A percentile compares a stretch with the other conserved stretches of the same genome.
phyloP scores from a whole-genome alignment of 2,113 vertebrate genomes.

The Caretta caretta region DNA sequence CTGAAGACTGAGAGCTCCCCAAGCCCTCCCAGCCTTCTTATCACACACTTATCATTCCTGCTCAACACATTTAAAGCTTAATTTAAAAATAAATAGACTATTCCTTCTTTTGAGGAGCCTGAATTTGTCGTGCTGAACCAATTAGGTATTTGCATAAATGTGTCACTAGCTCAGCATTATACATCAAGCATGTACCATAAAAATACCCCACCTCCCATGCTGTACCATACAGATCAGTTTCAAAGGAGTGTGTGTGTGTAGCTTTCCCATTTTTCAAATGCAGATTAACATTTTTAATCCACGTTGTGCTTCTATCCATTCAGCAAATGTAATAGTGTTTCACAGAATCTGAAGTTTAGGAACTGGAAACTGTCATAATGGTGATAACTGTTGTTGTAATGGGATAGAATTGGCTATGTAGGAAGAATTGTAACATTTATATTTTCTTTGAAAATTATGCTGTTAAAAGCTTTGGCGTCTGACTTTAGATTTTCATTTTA shows the following conservation, averaged over 20 bases:
- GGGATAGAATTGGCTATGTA: conserved; percentile 27
- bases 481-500: neutral
- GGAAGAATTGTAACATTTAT: neutral
- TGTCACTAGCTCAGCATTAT: conserved; percentile 27
- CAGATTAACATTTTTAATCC: conserved; percentile 62
- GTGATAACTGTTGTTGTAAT: neutral
- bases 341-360: neutral
- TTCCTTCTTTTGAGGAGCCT: neutral
- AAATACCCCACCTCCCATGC: neutral
- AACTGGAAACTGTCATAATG: neutral
- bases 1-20: neutral
- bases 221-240: neutral
- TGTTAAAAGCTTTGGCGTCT: neutral
- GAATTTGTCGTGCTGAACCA: neutral
- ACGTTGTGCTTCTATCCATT: conserved; percentile 20
- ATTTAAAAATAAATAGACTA: neutral
- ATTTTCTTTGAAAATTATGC: neutral
- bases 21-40: neutral
- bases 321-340: neutral
- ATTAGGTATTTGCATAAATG: neutral
- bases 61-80: neutral
- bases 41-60: neutral
- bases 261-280: conserved; percentile 45
- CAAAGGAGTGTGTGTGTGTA: neutral
- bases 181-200: neutral